Evolutionary conservation across 2,113 vertebrate species (phyloP).

Genomic region (Vulpes ferrilata): DNA sequence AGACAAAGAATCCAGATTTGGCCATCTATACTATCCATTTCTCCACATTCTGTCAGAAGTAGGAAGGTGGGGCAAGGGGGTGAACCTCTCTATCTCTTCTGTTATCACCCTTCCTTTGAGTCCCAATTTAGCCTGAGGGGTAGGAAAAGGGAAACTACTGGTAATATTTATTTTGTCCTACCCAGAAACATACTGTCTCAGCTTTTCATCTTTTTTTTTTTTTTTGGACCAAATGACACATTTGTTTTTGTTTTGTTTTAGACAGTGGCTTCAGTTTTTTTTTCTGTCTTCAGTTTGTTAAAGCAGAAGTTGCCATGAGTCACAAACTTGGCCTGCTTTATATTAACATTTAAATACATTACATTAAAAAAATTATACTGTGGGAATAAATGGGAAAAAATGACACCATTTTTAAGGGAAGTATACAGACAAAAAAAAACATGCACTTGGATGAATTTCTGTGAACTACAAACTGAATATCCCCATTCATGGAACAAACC

Average conservation of each 20-base stretch:
- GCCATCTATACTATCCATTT: neutral
- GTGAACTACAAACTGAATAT: neutral
- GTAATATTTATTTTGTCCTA: neutral
- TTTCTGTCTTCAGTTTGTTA: conserved; percentile 3
- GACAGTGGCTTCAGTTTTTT: neutral
- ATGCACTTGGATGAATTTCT: neutral
- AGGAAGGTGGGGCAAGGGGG: neutral
- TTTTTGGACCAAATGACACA: neutral
- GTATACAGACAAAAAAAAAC: neutral
- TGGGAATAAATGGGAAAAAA: neutral
- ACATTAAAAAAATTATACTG: neutral
- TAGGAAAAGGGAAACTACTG: neutral
- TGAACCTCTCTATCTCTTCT: neutral
- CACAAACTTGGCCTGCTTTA: neutral
- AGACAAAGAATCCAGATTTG: neutral
- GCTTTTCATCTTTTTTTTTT: neutral
- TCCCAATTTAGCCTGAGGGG: neutral
- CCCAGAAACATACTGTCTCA: neutral
- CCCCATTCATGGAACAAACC: neutral
- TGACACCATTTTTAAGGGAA: neutral
- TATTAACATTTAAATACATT: conserved; percentile 3
- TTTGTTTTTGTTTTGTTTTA: neutral
- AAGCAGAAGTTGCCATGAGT: neutral
- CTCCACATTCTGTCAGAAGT: neutral
- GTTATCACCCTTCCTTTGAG: neutral